A percentile compares a stretch with the other conserved stretches of the same genome.
phyloP scores from a whole-genome alignment of 1,140 invertebrate genomes.

The Drosophila tropicalis region DNA sequence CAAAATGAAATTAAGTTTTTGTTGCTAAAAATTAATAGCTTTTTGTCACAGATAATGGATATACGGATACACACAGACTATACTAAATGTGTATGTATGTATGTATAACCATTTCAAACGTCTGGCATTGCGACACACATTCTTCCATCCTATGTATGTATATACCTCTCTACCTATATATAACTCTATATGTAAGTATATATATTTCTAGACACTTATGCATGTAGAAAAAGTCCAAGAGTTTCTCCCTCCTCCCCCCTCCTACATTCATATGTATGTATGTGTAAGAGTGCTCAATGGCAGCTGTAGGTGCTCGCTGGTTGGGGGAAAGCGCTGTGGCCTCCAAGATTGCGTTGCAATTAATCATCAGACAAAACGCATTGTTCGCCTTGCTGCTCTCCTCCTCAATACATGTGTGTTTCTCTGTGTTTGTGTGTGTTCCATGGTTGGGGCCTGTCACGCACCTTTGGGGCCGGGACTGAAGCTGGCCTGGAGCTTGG shows the following conservation, averaged over 20 bases:
- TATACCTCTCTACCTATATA: constrained; percentile 22
- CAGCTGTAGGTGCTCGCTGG: constrained; percentile 27
- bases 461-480: constrained; percentile 34
- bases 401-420: not conserved
- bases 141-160: constrained; percentile 24
- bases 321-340: constrained; percentile 75
- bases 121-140: constrained; percentile 62
- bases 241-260: not conserved
- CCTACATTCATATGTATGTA: not conserved
- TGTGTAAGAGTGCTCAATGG: constrained; percentile 10
- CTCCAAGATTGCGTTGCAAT: constrained; percentile 77
- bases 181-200: not conserved
- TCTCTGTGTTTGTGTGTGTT: constrained; percentile 3
- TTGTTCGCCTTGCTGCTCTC: constrained; percentile 57
- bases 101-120: constrained; percentile 22
- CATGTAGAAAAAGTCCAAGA: constrained; percentile 2
- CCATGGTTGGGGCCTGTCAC: constrained; percentile 32
- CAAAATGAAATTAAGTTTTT: constrained; percentile 52
- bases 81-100: constrained; percentile 27
- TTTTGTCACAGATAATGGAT: constrained; percentile 58
- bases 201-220: constrained; percentile 4
- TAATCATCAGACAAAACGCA: constrained; percentile 79
- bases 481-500: not conserved
- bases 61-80: not conserved
- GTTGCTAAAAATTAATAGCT: constrained; percentile 75